A percentile compares a stretch with the other conserved stretches of the same genome.
Conservation (phyloP, 2,797 vertebrate species). For the Arremon aurantiirostris region DNA sequence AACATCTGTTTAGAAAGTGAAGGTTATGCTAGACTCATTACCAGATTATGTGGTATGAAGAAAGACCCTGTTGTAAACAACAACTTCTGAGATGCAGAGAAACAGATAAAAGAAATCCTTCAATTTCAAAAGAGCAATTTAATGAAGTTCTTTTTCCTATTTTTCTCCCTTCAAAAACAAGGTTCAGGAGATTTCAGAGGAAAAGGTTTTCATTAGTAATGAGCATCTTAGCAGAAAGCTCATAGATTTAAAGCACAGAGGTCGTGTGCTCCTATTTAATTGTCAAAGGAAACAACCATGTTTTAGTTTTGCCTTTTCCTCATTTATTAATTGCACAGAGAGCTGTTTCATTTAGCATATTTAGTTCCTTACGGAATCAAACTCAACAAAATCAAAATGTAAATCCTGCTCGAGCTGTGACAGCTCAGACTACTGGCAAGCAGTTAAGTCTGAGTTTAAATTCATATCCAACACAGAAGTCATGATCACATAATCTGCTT, state of each 20-base stretch:
- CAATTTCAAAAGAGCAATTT: not conserved
- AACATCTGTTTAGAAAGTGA: not conserved
- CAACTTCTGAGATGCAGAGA: not conserved
- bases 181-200: not conserved
- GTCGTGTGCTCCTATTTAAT: not conserved
- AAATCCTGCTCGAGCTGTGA: not conserved
- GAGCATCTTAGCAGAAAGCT: not conserved
- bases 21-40: not conserved
- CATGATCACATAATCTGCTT: not conserved
- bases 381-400: not conserved
- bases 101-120: not conserved
- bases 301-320: not conserved
- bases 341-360: not conserved
- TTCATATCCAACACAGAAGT: not conserved
- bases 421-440: not conserved
- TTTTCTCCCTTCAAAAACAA: not conserved
- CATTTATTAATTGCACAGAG: not conserved
- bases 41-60: not conserved
- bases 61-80: not conserved
- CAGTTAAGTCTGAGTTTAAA: not conserved
- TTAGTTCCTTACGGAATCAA: not conserved
- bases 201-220: not conserved
- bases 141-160: not conserved
- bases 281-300: not conserved
- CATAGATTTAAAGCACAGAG: not conserved